Base-by-base conservation (phyloP, 2,797 vertebrate genomes). In the Myiothlypis chrysogaster region DNA sequence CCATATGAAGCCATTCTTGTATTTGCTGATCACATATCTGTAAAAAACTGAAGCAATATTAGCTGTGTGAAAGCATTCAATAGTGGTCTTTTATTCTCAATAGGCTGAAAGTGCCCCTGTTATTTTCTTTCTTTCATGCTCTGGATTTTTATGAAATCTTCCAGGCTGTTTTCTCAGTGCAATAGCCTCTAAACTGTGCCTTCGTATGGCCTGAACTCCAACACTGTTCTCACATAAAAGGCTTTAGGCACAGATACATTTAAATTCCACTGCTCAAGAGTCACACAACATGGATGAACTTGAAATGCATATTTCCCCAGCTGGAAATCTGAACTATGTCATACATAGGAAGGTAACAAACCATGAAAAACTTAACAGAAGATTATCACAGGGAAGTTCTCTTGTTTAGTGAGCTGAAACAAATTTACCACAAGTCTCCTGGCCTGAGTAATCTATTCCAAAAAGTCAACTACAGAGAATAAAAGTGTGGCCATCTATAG, bases 51-150 rank as follows among this genome's bases (percentile, higher is more conserved):
- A 69, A 78, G 28, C 10, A 81, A 37, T 71, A 87, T 72, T 76
- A 37, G 53, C 39, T 61, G 19, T 63, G 18, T 75, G 43, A 84
- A 89, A 71, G 5, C 35, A 75, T 83, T 78, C 61, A 70, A 11
- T 35, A 44, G 8, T 24, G 63, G 8, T 28, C 28, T 81, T 85
- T 89, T 87, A 75, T 81, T 95, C 75, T 92, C 53, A 89, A 28
- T 34, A 61, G 34, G 13, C 19, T 75, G 27, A 37, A 91, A 93
- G 24, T 18, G 14, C 47, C 68, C 47, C 23, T 82, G 25, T 55
- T 75, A 87, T 94, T 89, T 92, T 81, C 25, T 65, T 93, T 91
- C 57, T 68, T 79, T 70, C 53, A 73, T 80, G 64, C 14, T 70
- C 37, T 46, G 56, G 39, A 72, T 70, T 82, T 93, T 69, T 56